Base-by-base conservation (phyloP, 1,140 invertebrate genomes). In the Nasonia longicornis region DNA sequence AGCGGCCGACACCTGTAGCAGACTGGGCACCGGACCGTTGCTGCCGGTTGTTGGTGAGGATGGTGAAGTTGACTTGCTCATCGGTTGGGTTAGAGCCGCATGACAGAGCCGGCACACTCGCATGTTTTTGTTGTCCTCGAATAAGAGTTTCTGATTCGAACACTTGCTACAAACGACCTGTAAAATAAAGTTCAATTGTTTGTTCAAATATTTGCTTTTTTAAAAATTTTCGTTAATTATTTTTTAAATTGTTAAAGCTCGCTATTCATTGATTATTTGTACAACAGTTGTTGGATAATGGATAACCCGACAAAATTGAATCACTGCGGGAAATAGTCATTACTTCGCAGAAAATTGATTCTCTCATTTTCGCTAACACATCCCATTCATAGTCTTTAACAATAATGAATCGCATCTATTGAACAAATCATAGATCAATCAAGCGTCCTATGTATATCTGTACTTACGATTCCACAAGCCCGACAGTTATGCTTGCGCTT, bases 401-500 rank as follows among this genome's bases (percentile, higher is more conserved):
- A 58, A 52, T 71, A 83, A 79, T 79, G 45, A 71, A 64, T 80
- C 42, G 63, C n/a, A 16, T 52, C 12, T 45, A 8, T 71, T 29
- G 77, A 7, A 81, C 63, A 63, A 48, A 4, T 45, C 52, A 6
- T 35, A 14, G 20, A 52, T 77, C 42, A 48, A 75, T 52, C 4
- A 14, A 66, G 58, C 0, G 8, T 16, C 45, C 16, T 31, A 22
- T 35, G 20, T 29, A 20, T 29, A 3, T 6, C 26, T 26, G 20
- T 82, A 88, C 86, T 89, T 88, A 95, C 94, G 89, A 94, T 94
- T 78, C 95, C 95, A 92, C 95, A 96, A 26, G 94, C 93, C 84
- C 95, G 89, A 85, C 95, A 96, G 87, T 95, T 95, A 85, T 96
- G 95, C 82, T 95, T 92, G 75, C 95, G 91, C 87, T 94, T 95